A percentile compares a stretch with the other conserved stretches of the same genome.
phyloP scores from a whole-genome alignment of 2,797 vertebrate species.

The Mus spretus region DNA sequence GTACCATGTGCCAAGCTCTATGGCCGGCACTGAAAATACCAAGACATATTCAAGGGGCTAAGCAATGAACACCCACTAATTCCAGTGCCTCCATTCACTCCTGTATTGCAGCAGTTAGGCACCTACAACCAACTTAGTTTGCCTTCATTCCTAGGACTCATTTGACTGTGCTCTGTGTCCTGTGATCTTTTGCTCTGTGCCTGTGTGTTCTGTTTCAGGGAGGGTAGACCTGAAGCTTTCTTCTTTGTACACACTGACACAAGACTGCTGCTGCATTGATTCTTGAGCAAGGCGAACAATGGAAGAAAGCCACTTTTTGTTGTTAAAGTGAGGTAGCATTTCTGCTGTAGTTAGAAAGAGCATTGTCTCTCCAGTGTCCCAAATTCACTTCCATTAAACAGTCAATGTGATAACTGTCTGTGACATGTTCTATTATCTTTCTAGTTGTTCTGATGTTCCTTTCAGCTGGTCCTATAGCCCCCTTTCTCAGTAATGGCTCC shows the following conservation, averaged over 20 bases:
- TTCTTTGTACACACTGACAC: background rate
- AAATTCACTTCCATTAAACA: conserved; percentile 43
- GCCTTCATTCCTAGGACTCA: conserved; percentile 1
- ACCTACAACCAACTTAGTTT: conserved; percentile 8
- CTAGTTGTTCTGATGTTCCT: conserved; percentile 70
- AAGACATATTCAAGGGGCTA: background rate
- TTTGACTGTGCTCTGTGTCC: conserved; percentile 51
- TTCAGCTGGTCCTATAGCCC: conserved; percentile 67
- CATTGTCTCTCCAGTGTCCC: background rate
- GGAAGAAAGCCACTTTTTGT: background rate
- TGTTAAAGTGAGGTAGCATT: background rate
- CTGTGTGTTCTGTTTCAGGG: conserved; percentile 35
- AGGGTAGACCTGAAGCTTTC: conserved; percentile 34
- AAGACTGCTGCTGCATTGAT: background rate
- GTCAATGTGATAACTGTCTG: conserved; percentile 78
- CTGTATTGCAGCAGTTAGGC: background rate
- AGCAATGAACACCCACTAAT: background rate
- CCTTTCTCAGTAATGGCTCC: conserved; percentile 71
- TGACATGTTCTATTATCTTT: conserved; percentile 71
- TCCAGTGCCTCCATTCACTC: background rate
- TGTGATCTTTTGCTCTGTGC: conserved; percentile 53
- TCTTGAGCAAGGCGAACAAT: background rate
- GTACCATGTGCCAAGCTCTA: background rate
- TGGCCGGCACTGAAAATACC: conserved; percentile 1
- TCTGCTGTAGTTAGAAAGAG: conserved; percentile 6